Conservation (phyloP, 2,113 vertebrate species). For the Atrichornis clamosus region DNA sequence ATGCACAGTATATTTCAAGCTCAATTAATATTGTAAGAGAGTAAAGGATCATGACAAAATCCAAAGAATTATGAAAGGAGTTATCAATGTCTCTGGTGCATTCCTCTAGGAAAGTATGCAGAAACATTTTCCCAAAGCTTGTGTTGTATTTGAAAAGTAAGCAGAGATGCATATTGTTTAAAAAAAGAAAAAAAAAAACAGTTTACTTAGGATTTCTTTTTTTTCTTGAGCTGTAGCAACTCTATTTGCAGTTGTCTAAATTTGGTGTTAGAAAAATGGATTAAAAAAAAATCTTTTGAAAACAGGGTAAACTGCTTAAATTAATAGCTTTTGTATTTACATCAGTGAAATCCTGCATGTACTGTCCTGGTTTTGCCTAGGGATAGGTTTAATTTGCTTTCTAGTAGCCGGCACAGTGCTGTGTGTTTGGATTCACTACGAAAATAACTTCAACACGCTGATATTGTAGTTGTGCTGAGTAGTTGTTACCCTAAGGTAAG, state of each 20-base stretch:
- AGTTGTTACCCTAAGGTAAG: background rate
- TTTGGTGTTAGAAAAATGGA: background rate
- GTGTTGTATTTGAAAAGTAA: background rate
- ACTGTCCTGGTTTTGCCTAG: background rate
- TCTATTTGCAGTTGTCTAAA: background rate
- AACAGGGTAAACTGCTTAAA: background rate
- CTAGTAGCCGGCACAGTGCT: background rate
- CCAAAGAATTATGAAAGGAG: background rate
- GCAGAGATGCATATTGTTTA: background rate
- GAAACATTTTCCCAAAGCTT: background rate
- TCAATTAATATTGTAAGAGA: background rate
- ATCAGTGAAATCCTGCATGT: background rate
- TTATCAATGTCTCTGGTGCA: background rate
- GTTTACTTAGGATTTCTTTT: background rate
- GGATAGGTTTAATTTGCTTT: background rate
- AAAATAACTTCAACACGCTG: background rate
- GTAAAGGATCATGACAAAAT: background rate
- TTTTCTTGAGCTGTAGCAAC: background rate
- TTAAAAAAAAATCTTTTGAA: background rate
- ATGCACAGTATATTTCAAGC: background rate
- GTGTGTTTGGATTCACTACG: background rate
- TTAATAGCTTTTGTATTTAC: background rate
- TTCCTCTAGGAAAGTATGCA: background rate
- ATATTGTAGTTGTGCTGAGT: background rate
- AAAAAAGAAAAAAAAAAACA: background rate